These are phyloP conservation scores for Emydura subglobosa DNA, from an alignment of 2,113 vertebrate species.

Conservation along the genomic window DNA sequence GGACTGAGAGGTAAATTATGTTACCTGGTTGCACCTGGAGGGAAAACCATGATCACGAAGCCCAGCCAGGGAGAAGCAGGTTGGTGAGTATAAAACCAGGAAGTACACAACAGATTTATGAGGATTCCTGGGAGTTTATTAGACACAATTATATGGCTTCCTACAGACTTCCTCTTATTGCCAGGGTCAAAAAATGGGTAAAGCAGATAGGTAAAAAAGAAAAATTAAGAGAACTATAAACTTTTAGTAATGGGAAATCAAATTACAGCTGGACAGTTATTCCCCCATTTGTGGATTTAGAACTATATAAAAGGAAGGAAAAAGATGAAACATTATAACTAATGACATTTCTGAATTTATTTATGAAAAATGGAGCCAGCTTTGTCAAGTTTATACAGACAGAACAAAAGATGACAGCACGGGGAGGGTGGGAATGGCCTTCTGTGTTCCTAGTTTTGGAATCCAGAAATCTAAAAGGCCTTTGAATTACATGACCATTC, in stretches of 20 bases:
- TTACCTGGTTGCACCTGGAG: too few relatives aligned
- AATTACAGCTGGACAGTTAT: background rate
- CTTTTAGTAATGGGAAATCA: background rate
- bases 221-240: background rate
- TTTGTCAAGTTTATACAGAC: too few relatives aligned
- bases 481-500: background rate
- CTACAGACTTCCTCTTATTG: too few relatives aligned
- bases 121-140: too few relatives aligned
- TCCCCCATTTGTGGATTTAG: background rate
- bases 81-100: too few relatives aligned
- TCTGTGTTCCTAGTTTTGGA: background rate
- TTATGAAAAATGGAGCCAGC: background rate
- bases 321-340: background rate
- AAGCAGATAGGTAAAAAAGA: background rate
- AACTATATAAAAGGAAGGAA: background rate
- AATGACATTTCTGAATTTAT: background rate
- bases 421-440: too few relatives aligned
- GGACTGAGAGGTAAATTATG: too few relatives aligned
- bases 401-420: background rate
- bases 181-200: too few relatives aligned
- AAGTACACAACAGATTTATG: too few relatives aligned
- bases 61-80: too few relatives aligned
- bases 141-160: too few relatives aligned
- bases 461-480: background rate
- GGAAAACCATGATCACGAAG: too few relatives aligned